Conservation (phyloP, 2,797 vertebrate species). For the Periophthalmus magnuspinnatus region DNA sequence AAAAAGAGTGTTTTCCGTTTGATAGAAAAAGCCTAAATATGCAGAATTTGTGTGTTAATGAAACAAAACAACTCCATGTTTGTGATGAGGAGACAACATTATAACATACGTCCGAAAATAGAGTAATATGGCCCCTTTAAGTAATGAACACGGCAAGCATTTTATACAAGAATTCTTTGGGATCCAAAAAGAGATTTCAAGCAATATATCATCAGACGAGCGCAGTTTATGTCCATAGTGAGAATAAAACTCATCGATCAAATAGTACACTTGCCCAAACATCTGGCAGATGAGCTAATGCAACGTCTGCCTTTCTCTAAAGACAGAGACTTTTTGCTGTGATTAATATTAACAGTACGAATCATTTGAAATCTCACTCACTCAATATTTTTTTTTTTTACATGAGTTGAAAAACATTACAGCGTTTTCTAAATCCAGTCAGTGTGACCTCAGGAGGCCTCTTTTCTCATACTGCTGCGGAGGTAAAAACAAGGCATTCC, state of each 20-base stretch:
- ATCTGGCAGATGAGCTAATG: background rate
- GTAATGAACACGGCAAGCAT: background rate
- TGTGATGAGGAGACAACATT: too few species aligned
- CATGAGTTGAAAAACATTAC: background rate
- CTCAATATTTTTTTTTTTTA: background rate
- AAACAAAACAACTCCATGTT: too few species aligned
- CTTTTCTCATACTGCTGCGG: background rate
- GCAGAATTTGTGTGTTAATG: too few species aligned
- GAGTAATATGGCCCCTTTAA: too few species aligned
- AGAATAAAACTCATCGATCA: background rate
- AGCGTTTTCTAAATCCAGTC: background rate
- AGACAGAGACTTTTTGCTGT: background rate
- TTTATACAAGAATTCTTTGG: background rate
- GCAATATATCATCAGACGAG: background rate
- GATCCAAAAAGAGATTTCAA: background rate
- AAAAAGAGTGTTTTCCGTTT: too few species aligned
- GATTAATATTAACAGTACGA: too few species aligned
- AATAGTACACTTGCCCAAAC: background rate
- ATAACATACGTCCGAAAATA: too few species aligned
- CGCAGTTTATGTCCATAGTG: background rate
- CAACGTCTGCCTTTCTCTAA: background rate
- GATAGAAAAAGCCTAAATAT: too few species aligned
- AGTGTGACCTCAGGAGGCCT: background rate
- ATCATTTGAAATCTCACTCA: too few species aligned
- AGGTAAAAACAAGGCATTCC: conserved; percentile 46